Evolutionary conservation across 2,113 vertebrate genomes (phyloP).

Genomic region (Ageneiosus marmoratus): DNA sequence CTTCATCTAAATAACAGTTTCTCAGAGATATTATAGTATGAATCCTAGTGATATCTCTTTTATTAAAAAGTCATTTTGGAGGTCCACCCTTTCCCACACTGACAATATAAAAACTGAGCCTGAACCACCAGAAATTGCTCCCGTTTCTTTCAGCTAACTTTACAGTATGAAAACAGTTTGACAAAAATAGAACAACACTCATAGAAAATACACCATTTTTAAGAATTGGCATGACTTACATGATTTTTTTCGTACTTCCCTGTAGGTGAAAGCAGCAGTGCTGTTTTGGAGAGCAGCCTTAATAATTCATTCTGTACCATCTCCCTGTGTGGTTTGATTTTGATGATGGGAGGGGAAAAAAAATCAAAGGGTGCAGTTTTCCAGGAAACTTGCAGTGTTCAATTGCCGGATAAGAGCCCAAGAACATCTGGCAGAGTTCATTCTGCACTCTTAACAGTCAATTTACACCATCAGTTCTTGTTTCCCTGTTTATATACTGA

Average conservation of each 20-base stretch:
- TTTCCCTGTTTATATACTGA: constrained; percentile 17
- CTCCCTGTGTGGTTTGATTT: constrained; percentile 36
- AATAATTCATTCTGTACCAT: constrained; percentile 22
- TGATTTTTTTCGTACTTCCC: background rate
- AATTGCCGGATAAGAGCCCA: constrained; percentile 49
- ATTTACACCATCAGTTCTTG: constrained; percentile 15
- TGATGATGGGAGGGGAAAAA: constrained; percentile 46
- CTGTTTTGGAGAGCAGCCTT: background rate
- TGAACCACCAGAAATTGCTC: background rate
- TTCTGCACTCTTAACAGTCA: constrained; percentile 35
- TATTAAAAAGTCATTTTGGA: background rate
- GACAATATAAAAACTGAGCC: background rate
- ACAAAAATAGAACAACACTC: background rate
- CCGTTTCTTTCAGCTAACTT: background rate
- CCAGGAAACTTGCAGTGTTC: constrained; percentile 42
- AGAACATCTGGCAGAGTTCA: constrained; percentile 55
- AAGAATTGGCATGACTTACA: background rate
- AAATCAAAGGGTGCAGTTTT: constrained; percentile 45
- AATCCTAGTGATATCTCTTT: background rate
- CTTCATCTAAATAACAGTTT: too few relatives aligned
- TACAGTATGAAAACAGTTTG: background rate
- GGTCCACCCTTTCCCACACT: background rate
- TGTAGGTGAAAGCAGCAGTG: background rate
- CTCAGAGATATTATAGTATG: too few relatives aligned
- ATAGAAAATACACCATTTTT: background rate